Evolutionary conservation across 2,113 vertebrate species (phyloP).

Genomic region (Hemiprocne comata): DNA sequence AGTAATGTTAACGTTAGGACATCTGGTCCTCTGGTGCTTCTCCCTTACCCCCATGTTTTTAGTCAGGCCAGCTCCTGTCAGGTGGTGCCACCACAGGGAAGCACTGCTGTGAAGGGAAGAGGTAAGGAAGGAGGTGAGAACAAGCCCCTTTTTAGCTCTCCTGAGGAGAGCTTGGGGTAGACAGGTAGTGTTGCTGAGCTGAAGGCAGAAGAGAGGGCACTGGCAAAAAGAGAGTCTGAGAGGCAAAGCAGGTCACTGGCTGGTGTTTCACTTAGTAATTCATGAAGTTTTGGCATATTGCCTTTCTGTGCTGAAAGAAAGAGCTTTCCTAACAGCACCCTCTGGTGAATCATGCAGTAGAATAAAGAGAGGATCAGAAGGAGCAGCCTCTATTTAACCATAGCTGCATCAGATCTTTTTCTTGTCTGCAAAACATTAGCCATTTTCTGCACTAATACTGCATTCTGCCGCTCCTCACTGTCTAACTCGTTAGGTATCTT

Average conservation of each 20-base stretch:
- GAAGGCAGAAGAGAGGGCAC: neutral
- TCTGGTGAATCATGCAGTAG: neutral
- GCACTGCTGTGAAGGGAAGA: neutral
- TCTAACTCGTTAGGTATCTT: neutral
- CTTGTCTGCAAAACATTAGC: neutral
- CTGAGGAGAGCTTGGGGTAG: neutral
- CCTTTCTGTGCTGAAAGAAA: neutral
- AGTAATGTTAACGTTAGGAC: neutral
- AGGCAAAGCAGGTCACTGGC: neutral
- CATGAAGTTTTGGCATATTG: neutral
- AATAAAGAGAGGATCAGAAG: neutral
- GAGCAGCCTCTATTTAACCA: neutral
- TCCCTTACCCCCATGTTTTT: accelerated
- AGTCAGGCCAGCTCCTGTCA: neutral
- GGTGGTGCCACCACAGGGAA: neutral
- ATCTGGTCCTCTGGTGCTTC: neutral
- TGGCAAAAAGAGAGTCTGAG: neutral
- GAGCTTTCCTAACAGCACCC: neutral
- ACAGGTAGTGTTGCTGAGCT: neutral
- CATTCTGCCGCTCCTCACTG: neutral
- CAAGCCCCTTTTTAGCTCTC: neutral
- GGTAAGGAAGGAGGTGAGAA: neutral
- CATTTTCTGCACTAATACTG: neutral
- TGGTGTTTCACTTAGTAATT: neutral
- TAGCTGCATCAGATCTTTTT: neutral